phyloP scores from a whole-genome alignment of 2,888 invertebrate species.

The Lasius fuliginosus region DNA sequence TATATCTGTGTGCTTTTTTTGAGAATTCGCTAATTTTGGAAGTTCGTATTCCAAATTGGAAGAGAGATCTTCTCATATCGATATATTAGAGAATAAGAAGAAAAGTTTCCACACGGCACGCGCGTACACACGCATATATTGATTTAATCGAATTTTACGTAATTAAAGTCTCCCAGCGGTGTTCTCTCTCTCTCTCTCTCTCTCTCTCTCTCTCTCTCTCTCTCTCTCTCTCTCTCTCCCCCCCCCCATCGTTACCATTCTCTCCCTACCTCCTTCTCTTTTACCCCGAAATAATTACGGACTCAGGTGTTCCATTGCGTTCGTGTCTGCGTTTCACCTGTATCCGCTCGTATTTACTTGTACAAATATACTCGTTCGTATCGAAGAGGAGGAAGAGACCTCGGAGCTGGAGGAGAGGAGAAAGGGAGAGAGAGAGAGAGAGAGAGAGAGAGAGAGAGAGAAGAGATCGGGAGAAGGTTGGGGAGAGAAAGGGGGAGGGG shows the following conservation, averaged over 20 bases:
- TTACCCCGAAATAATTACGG: constrained; percentile 71
- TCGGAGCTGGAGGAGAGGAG: not conserved
- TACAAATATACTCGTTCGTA: constrained; percentile 75
- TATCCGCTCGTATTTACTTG: constrained; percentile 73
- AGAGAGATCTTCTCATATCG: not conserved
- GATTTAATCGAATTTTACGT: constrained; percentile 69
- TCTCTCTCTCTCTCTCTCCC: not conserved
- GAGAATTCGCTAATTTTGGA: constrained; percentile 7
- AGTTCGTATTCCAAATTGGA: not conserved
- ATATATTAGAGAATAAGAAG: constrained; percentile 14
- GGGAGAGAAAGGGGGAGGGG: not conserved
- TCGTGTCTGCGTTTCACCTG: constrained; percentile 73
- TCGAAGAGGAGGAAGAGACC: constrained; percentile 54
- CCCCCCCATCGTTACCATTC: not conserved
- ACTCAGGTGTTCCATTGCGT: constrained; percentile 72
- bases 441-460: not conserved
- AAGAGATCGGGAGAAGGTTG: not conserved
- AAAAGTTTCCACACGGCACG: constrained; percentile 43
- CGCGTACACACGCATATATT: constrained; percentile 28
- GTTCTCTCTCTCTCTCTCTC: not conserved
- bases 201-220: constrained; percentile 1
- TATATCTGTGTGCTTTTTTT: too few relatives aligned
- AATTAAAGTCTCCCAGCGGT: constrained; percentile 64
- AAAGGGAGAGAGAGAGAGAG: not conserved
- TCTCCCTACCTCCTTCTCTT: constrained; percentile 4